Evolutionary conservation across 2,797 vertebrate species (phyloP).

Genomic region (Lophotriccus pileatus): DNA sequence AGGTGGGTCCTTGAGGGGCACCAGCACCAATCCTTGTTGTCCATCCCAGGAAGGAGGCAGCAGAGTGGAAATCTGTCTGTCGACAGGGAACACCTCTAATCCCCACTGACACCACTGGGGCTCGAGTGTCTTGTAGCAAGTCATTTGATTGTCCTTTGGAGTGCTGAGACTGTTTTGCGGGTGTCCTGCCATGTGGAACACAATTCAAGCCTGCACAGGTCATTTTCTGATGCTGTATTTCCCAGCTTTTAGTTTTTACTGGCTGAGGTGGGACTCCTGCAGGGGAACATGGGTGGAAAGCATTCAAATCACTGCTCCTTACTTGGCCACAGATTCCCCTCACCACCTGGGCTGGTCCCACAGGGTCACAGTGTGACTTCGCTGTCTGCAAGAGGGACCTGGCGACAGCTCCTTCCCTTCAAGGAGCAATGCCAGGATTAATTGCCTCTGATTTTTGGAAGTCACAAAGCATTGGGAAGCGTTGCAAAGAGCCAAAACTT

Average conservation of each 20-base stretch:
- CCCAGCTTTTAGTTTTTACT: background rate
- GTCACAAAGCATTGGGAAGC: background rate
- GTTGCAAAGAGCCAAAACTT: background rate
- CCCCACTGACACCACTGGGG: background rate
- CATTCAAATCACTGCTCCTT: background rate
- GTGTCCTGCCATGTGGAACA: background rate
- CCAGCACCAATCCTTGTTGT: background rate
- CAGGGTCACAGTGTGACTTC: background rate
- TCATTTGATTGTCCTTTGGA: accelerated
- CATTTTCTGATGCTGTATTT: background rate
- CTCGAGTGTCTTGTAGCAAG: background rate
- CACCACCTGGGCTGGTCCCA: accelerated
- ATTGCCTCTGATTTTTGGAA: background rate
- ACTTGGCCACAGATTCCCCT: background rate
- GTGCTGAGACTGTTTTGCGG: background rate
- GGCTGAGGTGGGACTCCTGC: background rate
- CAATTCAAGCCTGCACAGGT: background rate
- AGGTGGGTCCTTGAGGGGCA: background rate
- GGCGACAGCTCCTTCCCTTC: background rate
- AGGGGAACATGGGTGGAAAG: background rate
- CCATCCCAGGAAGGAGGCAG: background rate
- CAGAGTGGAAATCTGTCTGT: background rate
- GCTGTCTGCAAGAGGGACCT: background rate
- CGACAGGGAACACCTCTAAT: background rate
- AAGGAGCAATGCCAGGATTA: background rate